These are phyloP conservation scores for Bambusicola thoracicus DNA, from an alignment of 2,113 vertebrate genomes.

Conservation along the genomic window DNA sequence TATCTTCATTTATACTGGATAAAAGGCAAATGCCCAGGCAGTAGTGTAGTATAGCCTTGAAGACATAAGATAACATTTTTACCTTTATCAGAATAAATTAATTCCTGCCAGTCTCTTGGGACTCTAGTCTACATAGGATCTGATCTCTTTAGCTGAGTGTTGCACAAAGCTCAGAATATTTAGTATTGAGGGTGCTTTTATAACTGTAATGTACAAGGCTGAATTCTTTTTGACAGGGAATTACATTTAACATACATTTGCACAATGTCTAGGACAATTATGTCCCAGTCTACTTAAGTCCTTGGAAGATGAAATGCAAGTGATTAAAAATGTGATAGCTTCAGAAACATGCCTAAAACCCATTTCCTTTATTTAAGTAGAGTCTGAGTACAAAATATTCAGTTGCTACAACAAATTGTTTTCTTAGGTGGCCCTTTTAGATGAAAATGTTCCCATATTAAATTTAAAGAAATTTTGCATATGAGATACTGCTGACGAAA, in stretches of 20 bases:
- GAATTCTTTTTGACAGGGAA: background rate
- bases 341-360: background rate
- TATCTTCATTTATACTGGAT: background rate
- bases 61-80: background rate
- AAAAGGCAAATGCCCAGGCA: background rate
- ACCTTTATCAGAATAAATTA: conserved; percentile 8
- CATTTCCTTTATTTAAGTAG: background rate
- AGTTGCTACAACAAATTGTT: background rate
- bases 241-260: background rate
- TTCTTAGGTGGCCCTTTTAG: background rate
- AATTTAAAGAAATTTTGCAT: background rate
- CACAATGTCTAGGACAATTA: background rate
- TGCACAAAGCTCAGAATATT: background rate
- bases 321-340: background rate
- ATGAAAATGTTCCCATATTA: background rate
- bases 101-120: background rate
- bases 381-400: background rate
- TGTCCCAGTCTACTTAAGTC: background rate
- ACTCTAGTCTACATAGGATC: background rate
- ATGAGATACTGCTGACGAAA: background rate
- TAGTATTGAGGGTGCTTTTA: background rate
- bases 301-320: background rate
- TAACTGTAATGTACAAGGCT: background rate
- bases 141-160: background rate
- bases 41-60: background rate